Base-by-base conservation (phyloP, 2,113 vertebrate genomes). In the Fulica atra region DNA sequence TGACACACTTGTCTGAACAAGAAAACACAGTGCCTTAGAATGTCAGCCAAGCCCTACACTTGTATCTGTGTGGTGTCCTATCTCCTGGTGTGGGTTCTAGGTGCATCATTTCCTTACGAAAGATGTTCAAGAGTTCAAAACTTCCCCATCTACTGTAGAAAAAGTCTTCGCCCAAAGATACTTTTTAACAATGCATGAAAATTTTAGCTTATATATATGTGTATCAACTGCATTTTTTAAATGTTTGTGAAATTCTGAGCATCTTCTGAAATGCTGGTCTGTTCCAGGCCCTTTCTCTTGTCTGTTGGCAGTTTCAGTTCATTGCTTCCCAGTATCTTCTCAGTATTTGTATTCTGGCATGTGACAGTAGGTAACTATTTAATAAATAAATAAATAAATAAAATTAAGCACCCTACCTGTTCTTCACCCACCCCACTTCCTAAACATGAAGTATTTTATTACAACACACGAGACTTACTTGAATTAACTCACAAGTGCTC, bases 1-100 rank as follows among this genome's bases (percentile, higher is more conserved):
- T 72, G 61, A 44, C 13, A 31, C 0, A 0, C 20, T 51, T 71
- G 36, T 31, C 28, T 54, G 78, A 59, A 42, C 4, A 0, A 66
- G 76, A 81, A 76, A 93, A 31, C 23, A 10, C 8, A 13, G 9
- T 38, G 16, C 20, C 35, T 87, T 54, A 36, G n/a, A 72, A 65
- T 25, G 44, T 65, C 79, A 59, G 0, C 81, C 46, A 40, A 24
- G 63, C 24, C 35, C 35, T 76, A 33, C 15, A 4, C 50, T 46
- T 44, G 10, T 48, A 11, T 68, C 26, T 81, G 9, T 61, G 35
- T 14, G 6, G 35, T 69, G 20, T 68, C 38, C 28, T 5, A 2
- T 71, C 42, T 88, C 57, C 61, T 68, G 20, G 16, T 35, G 9
- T 29, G 26, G 33, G 4, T 87, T 79, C 38, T 48, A 35, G 33